Evolutionary conservation across 2,113 vertebrate species (phyloP).

Genomic region (Grus americana): DNA sequence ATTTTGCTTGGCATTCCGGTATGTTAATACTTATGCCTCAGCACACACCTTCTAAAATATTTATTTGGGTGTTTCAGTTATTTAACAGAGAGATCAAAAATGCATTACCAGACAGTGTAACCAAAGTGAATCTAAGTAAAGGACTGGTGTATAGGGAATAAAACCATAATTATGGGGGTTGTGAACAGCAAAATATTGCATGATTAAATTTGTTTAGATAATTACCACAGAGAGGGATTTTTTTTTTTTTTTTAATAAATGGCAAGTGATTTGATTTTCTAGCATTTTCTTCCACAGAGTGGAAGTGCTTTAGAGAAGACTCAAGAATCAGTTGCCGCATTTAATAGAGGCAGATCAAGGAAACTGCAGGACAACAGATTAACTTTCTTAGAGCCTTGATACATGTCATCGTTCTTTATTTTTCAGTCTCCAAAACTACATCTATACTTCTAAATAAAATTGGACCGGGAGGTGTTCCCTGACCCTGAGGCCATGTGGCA

Average conservation of each 20-base stretch:
- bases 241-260: background rate
- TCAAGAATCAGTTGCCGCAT: background rate
- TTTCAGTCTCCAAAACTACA: background rate
- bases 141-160: background rate
- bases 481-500: too few species aligned
- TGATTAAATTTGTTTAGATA: background rate
- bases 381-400: background rate
- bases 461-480: background rate
- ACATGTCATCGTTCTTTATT: background rate
- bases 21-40: background rate
- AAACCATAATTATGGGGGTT: background rate
- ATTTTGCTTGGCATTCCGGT: background rate
- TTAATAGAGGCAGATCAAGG: background rate
- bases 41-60: constrained; percentile 24
- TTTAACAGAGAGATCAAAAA: constrained; percentile 34
- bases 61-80: constrained; percentile 32
- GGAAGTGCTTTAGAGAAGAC: background rate
- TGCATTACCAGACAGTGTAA: background rate
- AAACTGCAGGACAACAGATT: background rate
- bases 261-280: background rate
- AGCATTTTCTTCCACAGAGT: background rate
- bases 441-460: background rate
- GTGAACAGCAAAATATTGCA: background rate
- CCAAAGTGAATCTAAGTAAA: background rate
- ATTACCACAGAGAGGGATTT: background rate